Evolutionary conservation across 1,140 invertebrate genomes (phyloP), one percentile per base, ranked within the genome.

Genomic region (Trachymyrmex septentrionalis): DNA sequence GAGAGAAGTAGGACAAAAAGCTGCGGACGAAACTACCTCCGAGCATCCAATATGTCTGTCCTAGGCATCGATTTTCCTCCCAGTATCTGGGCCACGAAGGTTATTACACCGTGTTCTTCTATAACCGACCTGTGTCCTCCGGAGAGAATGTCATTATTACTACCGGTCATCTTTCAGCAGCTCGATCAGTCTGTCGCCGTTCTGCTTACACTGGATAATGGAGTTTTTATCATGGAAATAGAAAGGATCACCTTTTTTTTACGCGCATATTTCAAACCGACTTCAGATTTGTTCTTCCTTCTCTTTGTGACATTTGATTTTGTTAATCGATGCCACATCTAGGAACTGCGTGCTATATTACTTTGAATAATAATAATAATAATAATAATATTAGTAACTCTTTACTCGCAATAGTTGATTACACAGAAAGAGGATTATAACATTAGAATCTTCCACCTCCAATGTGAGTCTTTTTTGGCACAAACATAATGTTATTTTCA

Each of bases 1-100:
- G 48, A 71, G 80, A 72, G 50, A 84, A 89, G 75, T 86, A 69
- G 87, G 88, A 82, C 85, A 90, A 90, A 89, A 90, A 89, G 84
- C 86, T 50, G 66, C 53, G 67, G 66, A 86, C 61, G 71, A 73
- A 72, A 89, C 63, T 76, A 89, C 69, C 85, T 77, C 64, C 48
- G 57, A 89, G 87, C 85, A 89, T 89, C 87, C 88, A 90, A 90
- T 90, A 90, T 90, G 85, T 90, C 88, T 89, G 76, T 89, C 87
- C 84, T 19, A 63, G 59, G 69, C 88, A 89, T 90, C 88, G 88
- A 90, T 90, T 90, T 90, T 89, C 86, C 88, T 89, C 85, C 44
- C 63, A 14, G 84, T 89, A 90, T 90, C 87, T 90, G 57, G 88
- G 88, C 77, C 88, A 90, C 87, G 85, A 76, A 90, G 88, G 88